These are phyloP conservation scores for Trachurus trachurus DNA, from an alignment of 2,797 vertebrate genomes.

Conservation along the genomic window DNA sequence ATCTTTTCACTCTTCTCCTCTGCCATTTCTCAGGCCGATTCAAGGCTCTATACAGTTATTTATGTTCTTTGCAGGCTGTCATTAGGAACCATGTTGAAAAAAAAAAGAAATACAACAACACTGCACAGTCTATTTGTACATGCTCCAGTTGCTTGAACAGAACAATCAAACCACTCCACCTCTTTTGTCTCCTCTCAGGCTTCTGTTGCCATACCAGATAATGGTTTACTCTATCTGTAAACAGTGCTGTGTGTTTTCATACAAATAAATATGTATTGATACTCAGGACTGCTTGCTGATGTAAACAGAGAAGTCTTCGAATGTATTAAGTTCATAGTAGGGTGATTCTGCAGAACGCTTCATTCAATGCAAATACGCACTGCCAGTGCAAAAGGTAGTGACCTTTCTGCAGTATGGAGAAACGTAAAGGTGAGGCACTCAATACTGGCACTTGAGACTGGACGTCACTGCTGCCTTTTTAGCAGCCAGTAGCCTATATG, in stretches of 20 bases:
- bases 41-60: conserved; percentile 38
- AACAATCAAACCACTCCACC: conserved; percentile 38
- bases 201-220: background rate
- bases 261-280: conserved; percentile 8
- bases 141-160: conserved; percentile 35
- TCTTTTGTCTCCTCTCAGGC: conserved; percentile 32
- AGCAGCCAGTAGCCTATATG: background rate
- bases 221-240: background rate
- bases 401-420: conserved; percentile 48
- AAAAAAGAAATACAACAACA: conserved; percentile 50
- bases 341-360: conserved; percentile 28
- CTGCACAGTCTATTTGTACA: conserved; percentile 53
- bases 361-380: conserved; percentile 22
- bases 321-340: conserved; percentile 17
- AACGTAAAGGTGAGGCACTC: conserved; percentile 24
- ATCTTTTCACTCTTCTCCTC: conserved; percentile 30
- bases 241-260: conserved; percentile 5
- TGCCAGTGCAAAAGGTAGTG: conserved; percentile 20
- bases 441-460: conserved; percentile 18
- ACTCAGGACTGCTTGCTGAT: background rate
- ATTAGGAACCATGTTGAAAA: conserved; percentile 44
- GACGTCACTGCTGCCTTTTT: conserved; percentile 2
- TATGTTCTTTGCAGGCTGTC: conserved; percentile 36
- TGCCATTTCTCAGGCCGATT: conserved; percentile 36
- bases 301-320: background rate